Evolutionary conservation across 2,113 vertebrate genomes (phyloP).

Genomic region (Rhabdornis inornatus): DNA sequence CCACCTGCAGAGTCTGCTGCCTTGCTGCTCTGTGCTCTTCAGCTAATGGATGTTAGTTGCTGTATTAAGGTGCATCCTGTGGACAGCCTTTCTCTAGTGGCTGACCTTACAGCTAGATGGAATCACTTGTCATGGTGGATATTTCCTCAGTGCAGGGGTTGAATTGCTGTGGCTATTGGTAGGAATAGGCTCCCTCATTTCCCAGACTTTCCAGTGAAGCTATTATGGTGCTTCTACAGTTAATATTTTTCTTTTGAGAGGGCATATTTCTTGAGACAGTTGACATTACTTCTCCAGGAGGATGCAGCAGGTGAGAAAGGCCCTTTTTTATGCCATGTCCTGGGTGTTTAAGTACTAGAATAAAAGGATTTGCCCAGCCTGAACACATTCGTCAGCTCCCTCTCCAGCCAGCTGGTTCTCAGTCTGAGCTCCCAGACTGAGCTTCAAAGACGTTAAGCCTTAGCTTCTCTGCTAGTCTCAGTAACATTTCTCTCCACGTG

Average conservation of each 20-base stretch:
- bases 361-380: conserved; percentile 32
- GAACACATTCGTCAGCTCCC: background rate
- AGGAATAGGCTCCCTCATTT: background rate
- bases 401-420: conserved; percentile 15
- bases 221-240: background rate
- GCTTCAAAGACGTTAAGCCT: background rate
- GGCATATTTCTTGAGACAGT: conserved; percentile 4
- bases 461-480: background rate
- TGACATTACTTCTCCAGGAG: conserved; percentile 1
- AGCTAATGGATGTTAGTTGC: background rate
- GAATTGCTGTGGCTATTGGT: background rate
- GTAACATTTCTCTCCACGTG: background rate
- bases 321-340: background rate
- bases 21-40: background rate
- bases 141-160: background rate
- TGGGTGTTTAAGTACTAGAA: background rate
- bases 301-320: conserved; percentile 5
- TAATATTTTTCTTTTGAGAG: conserved; percentile 11
- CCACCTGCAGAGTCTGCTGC: background rate
- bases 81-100: background rate
- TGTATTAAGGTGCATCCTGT: background rate
- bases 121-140: background rate
- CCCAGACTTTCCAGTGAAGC: background rate
- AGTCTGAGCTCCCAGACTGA: conserved; percentile 35
- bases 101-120: background rate